These are phyloP conservation scores for Lordiphosa stackelbergi DNA, from an alignment of 1,140 invertebrate species.

Conservation along the genomic window DNA sequence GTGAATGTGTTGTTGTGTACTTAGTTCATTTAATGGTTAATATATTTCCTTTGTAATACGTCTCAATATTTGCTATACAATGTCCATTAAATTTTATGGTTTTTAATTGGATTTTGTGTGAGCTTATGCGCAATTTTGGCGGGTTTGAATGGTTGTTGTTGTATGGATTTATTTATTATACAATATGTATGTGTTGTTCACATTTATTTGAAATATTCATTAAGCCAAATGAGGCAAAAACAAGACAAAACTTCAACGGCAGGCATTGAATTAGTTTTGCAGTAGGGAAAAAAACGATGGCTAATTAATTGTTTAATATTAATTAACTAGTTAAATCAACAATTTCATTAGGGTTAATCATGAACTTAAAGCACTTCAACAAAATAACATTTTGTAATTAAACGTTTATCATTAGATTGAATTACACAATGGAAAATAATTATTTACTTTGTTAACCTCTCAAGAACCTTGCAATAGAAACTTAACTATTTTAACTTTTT, in stretches of 20 bases:
- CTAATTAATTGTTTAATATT: slow-evolving; percentile 64
- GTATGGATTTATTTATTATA: slow-evolving; percentile 55
- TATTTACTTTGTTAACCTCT: slow-evolving; percentile 28
- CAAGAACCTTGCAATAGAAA: slow-evolving; percentile 12
- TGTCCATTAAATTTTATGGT: slow-evolving; percentile 27
- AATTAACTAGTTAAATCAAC: slow-evolving; percentile 56
- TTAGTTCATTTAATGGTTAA: slow-evolving; percentile 28
- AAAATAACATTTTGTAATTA: slow-evolving; percentile 15
- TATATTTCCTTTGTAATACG: slow-evolving; percentile 14
- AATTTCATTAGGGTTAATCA: slow-evolving; percentile 36
- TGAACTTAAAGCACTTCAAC: slow-evolving; percentile 41
- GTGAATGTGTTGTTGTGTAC: slow-evolving; percentile 15
- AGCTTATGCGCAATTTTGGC: slow-evolving; percentile 61
- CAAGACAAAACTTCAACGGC: slow-evolving; percentile 21
- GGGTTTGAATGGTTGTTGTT: slow-evolving; percentile 52
- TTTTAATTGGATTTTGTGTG: slow-evolving; percentile 39
- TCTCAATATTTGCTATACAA: slow-evolving; percentile 31
- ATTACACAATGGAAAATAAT: slow-evolving; percentile 11
- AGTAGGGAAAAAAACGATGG: slow-evolving; percentile 11
- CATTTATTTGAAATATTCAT: slow-evolving; percentile 43
- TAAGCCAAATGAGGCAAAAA: slow-evolving; percentile 36
- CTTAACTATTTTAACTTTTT: slow-evolving; percentile 52
- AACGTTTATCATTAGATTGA: slow-evolving; percentile 4
- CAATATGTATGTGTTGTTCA: slow-evolving; percentile 30
- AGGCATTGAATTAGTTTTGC: slow-evolving; percentile 22